Evolutionary conservation across 2,888 invertebrate genomes (phyloP).

Genomic region (Dioctria linearis): DNA sequence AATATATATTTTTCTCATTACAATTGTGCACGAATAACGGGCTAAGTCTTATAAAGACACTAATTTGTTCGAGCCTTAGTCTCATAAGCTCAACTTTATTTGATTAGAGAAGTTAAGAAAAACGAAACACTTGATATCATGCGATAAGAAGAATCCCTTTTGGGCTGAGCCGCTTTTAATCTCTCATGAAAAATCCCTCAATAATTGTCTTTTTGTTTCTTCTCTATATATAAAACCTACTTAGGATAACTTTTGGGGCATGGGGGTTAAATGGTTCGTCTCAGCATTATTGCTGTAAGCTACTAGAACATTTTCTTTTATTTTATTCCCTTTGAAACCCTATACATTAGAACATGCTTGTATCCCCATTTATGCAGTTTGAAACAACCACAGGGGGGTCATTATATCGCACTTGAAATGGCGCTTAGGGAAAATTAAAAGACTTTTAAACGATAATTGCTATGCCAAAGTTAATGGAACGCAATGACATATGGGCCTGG

Average conservation of each 20-base stretch:
- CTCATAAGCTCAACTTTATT: constrained; percentile 5
- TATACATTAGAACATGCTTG: not conserved
- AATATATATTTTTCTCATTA: not conserved
- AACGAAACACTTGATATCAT: not conserved
- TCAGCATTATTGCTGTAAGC: not conserved
- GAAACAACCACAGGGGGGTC: not conserved
- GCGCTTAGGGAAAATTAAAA: not conserved
- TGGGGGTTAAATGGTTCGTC: constrained; percentile 7
- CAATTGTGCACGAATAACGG: not conserved
- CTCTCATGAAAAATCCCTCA: not conserved
- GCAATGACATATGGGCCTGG: constrained; percentile 4
- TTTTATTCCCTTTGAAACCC: not conserved
- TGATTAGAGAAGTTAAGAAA: not conserved
- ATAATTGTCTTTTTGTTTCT: constrained; percentile 1
- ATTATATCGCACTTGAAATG: not conserved
- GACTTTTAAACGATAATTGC: constrained; percentile 7
- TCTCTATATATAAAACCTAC: too few species aligned
- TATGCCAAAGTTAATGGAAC: constrained; percentile 1
- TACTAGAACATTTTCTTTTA: not conserved
- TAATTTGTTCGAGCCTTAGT: not conserved
- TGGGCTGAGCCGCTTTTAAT: not conserved
- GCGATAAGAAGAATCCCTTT: not conserved
- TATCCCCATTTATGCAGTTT: not conserved
- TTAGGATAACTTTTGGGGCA: not conserved
- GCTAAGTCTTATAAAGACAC: not conserved